Base-by-base conservation (phyloP, 1,140 invertebrate species). In the Ctenoplectra terminalis region DNA sequence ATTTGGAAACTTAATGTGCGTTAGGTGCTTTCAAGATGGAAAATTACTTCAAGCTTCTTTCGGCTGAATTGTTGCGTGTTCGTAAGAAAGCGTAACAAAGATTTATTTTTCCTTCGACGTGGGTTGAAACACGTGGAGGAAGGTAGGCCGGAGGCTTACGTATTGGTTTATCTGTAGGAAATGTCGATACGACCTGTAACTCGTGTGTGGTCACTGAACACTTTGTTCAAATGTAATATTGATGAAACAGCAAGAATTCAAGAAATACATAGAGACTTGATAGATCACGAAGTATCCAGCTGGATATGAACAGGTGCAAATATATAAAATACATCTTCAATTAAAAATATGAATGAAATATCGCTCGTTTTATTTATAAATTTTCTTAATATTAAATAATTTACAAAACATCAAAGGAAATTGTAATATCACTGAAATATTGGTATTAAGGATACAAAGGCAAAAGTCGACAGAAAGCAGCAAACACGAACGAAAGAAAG, bases 21-120 rank as follows among this genome's bases (percentile, higher is more conserved):
- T n/a, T 61, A 20, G 2, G 15, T 34, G 31, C 11, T 43, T 66
- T 26, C n/a, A 20, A 61, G 29, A 2, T 64, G 1, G 17, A 66
- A n/a, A n/a, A 34, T 70, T 70, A 70, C 15, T 54, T 37, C 15
- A 5, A 43, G 20, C 13, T n/a, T 43, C 9, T 43, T 72, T 40
- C 7, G 43, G 20, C 26, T 31, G 37, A 23, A 54, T 54, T 71
- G 43, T 37, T 37, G 15, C 20, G 7, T 9, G 8, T 43, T 58
- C 20, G 26, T 40, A 56, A 40, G 34, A 13, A 40, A 56, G 11
- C 15, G 52, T 40, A 20, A 54, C 1, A 34, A 56, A 58, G n/a
- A 58, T 58, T 58, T 72, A 56, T 72, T 72, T 72, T 56, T 72
- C n/a, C n/a, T 56, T 50, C 23, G 52, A 26, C 50, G 50, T 54